Conservation (phyloP, 1,140 invertebrate species). For the Ostrea edulis region DNA sequence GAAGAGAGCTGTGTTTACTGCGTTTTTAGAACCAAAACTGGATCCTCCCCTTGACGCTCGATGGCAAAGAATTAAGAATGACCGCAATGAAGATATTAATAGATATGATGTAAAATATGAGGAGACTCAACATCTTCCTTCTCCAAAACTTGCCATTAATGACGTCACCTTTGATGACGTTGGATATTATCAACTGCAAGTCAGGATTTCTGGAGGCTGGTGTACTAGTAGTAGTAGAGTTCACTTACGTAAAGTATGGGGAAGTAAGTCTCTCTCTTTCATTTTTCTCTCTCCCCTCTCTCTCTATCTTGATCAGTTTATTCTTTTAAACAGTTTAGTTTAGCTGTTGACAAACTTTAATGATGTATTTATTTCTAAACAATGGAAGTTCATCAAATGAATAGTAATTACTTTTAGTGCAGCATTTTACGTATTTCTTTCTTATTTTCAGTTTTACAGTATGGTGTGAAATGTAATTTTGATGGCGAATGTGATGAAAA, state of each 20-base stretch:
- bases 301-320: no score
- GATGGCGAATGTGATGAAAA: constrained; percentile 1
- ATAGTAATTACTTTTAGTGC: background rate
- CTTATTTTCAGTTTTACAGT: background rate
- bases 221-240: background rate
- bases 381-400: background rate
- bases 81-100: background rate
- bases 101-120: background rate
- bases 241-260: background rate
- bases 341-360: no score
- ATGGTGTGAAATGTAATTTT: background rate
- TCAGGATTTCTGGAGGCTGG: background rate
- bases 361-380: no score
- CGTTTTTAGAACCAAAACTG: background rate
- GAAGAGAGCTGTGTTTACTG: background rate
- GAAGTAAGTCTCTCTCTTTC: background rate
- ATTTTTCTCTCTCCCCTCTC: no score
- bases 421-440: background rate
- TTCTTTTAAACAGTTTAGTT: no score
- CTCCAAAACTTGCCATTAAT: background rate
- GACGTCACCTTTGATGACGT: background rate
- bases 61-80: background rate
- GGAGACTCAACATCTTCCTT: background rate
- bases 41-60: background rate
- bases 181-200: background rate